Percentiles rank a stretch among this genome's conserved stretches.
Conservation (phyloP, 2,888 invertebrate genomes). For the Neoscelio sp. region DNA sequence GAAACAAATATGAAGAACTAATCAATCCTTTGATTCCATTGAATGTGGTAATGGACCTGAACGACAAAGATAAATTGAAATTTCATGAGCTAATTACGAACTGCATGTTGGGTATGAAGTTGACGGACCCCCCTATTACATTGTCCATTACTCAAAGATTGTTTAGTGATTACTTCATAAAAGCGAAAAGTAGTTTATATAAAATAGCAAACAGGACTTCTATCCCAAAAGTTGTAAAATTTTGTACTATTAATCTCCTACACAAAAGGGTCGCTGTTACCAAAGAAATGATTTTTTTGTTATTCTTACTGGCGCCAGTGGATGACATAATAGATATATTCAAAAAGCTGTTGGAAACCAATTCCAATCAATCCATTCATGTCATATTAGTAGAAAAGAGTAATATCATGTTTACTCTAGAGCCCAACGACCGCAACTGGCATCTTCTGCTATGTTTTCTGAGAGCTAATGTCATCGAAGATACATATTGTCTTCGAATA, state of each 20-base stretch:
- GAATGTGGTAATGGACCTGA: not conserved
- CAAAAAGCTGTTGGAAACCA: conserved; percentile 59
- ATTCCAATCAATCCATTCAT: conserved; percentile 74
- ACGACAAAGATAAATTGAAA: conserved; percentile 62
- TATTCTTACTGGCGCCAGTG: conserved; percentile 68
- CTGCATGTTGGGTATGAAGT: conserved; percentile 57
- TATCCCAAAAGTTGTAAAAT: conserved; percentile 61
- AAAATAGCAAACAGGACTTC: conserved; percentile 64
- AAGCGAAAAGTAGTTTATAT: not conserved
- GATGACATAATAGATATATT: conserved; percentile 65
- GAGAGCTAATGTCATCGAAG: conserved; percentile 56
- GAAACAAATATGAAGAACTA: conserved; percentile 66
- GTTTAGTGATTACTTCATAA: conserved; percentile 49
- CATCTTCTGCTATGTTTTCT: conserved; percentile 63
- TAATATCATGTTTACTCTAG: conserved; percentile 62
- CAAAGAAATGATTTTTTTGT: conserved; percentile 77
- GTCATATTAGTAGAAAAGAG: conserved; percentile 68
- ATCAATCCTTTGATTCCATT: conserved; percentile 71
- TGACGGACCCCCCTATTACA: conserved; percentile 75
- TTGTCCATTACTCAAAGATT: conserved; percentile 58
- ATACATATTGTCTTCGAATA: conserved; percentile 31
- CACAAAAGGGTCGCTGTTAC: conserved; percentile 73
- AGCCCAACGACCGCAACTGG: conserved; percentile 70
- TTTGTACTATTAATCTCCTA: conserved; percentile 69
- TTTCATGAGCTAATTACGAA: conserved; percentile 14